Conservation (phyloP, 2,888 invertebrate species). For the Melolontha melolontha region DNA sequence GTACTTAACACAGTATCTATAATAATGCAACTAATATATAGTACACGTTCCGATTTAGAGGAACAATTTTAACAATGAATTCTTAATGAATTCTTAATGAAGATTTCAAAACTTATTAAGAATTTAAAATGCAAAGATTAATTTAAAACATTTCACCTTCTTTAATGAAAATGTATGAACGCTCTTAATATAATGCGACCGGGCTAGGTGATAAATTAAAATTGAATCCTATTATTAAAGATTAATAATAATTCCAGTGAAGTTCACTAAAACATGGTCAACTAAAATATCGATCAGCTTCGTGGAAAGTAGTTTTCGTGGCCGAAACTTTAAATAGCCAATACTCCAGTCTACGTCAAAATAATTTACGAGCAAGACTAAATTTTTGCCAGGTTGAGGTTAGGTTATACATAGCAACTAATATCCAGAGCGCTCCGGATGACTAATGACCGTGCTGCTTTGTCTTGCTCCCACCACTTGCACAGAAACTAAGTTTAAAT, state of each 20-base stretch:
- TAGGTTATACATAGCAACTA: conserved; percentile 64
- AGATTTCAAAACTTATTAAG: too few species aligned
- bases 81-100: too few species aligned
- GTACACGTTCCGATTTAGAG: too few species aligned
- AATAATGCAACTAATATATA: too few species aligned
- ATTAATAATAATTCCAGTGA: conserved; percentile 47
- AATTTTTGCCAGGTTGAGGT: conserved; percentile 65
- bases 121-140: too few species aligned
- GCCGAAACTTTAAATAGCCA: conserved; percentile 58
- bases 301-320: conserved; percentile 58
- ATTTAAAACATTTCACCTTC: too few species aligned
- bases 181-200: neutral
- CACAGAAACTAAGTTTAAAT: conserved; percentile 59
- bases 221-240: conserved; percentile 46
- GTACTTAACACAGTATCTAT: too few species aligned
- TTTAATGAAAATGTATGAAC: too few species aligned
- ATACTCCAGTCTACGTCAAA: conserved; percentile 63
- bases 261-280: conserved; percentile 47
- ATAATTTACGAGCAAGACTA: conserved; percentile 65
- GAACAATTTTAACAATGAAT: too few species aligned
- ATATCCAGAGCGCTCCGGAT: conserved; percentile 64
- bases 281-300: conserved; percentile 54
- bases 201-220: conserved; percentile 25
- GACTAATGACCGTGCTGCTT: conserved; percentile 66
- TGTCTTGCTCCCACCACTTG: conserved; percentile 48